Evolutionary conservation across 2,797 vertebrate species (phyloP), one percentile per base, ranked within the genome.

Genomic region (Knipowitschia caucasica): DNA sequence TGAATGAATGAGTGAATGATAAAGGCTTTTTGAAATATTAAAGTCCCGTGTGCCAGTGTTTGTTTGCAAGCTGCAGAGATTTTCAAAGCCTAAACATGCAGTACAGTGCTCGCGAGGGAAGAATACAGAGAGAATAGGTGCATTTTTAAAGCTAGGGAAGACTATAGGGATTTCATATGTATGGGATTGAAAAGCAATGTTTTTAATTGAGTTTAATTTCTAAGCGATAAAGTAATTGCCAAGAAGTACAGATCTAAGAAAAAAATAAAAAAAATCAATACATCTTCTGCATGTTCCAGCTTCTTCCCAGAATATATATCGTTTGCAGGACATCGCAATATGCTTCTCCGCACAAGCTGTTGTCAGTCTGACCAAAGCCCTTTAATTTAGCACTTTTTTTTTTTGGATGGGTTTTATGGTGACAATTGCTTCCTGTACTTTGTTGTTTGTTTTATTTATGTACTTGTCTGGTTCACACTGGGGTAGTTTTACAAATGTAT

Each of bases 1-100:
- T 60, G 65, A 42, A 47, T 69, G 73, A 77, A 82, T 76, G 72
- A 27, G 34, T n/a, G 68, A 82, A 81, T 57, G 59, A 80, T 67
- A 64, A 67, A 30, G 62, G 72, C 73, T 72, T 75, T 74, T 40
- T 38, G 2, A 84, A 84, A 84, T 83, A 86, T 87, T 85, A 47
- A 86, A 40, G 20, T 50, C 40, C 69, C 54, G 40, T 24, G 75
- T 50, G 77, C 43, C 53, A 14, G 53, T 65, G 77, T 57, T 55
- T 56, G 71, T 72, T 72, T 38, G 14, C 67, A 55, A 52, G 50
- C n/a, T 15, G 68, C 55, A 23, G 26, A 5, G 61, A 53, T 53
- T 67, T 59, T 64, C 52, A 62, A 24, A 73, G 59, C 27, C 2
- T 56, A 65, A 54, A 75, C 66, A 56, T 30, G 50, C 33, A 58